Percentiles rank a stretch among this genome's conserved stretches.
Evolutionary conservation across 2,797 vertebrate species (phyloP).

Genomic region (Esox lucius): DNA sequence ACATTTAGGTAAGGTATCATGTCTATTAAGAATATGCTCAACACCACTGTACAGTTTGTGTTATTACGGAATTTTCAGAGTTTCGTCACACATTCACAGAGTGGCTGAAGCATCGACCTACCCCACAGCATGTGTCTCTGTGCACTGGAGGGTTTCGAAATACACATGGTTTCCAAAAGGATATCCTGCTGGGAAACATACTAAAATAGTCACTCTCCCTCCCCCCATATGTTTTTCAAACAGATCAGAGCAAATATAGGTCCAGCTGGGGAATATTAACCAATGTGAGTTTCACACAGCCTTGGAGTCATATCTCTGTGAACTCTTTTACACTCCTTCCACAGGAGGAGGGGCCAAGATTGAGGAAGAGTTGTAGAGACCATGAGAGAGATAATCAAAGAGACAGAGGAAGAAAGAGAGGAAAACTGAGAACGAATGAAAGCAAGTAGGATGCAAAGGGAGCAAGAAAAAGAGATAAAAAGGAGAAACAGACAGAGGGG

Average conservation of each 20-base stretch:
- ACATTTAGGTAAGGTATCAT: not conserved
- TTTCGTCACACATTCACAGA: too few relatives aligned
- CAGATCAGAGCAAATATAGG: conserved; percentile 37
- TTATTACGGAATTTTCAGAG: not conserved
- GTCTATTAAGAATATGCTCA: not conserved
- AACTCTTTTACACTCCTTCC: conserved; percentile 15
- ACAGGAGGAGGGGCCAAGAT: not conserved
- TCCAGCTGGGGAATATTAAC: conserved; percentile 42
- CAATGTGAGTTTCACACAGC: conserved; percentile 19
- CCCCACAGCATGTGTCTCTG: conserved; percentile 1
- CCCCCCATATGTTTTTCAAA: conserved; percentile 39
- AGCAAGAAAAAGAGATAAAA: conserved; percentile 4
- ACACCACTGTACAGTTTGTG: not conserved
- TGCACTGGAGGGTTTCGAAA: conserved; percentile 43
- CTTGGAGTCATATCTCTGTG: conserved; percentile 15
- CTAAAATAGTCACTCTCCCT: conserved; percentile 56
- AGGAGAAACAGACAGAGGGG: not conserved
- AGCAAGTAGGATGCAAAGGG: conserved; percentile 11
- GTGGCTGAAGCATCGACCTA: not conserved
- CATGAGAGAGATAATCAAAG: not conserved
- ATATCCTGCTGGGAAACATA: conserved; percentile 69
- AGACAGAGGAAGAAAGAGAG: not conserved
- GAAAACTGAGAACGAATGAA: not conserved
- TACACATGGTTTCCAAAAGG: conserved; percentile 58
- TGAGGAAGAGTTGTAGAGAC: not conserved